Base-by-base conservation (phyloP, 2,797 vertebrate species). In the Lacerta bilineata region DNA sequence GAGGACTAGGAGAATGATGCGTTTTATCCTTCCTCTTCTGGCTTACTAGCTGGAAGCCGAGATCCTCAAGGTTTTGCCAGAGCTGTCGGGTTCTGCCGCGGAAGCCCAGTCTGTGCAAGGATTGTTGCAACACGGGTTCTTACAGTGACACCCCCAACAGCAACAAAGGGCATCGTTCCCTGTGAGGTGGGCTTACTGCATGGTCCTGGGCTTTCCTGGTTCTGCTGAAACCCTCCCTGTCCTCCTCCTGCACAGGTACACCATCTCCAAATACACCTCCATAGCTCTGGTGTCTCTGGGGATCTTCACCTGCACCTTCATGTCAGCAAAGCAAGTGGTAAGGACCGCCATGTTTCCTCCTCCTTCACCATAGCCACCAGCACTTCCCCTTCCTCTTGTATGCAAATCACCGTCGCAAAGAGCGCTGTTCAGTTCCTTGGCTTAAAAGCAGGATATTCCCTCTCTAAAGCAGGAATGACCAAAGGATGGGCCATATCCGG, bases 291-390 rank as follows among this genome's bases (percentile, higher is more conserved):
- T 99, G 90, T 99, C 99, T 29, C 46, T 97, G 85, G 99, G 99
- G 36, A 99, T 99, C 96, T 99, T 99, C 91, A 98, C 98, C 92
- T 99, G 99, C 97, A 99, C 98, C 41, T 96, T 99, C 90, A 99
- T 99, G 99, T 99, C 99, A 85, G 99, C 99, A 23, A 98, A 97
- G 92, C 98, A 99, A 97, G 97, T 99, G 98, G 99, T 99, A 97
- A 98, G 98, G 90, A 3, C 83, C 33, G 1, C 29, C 39, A 8
- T 29, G 64, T 33, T 20, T 5, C 25, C 25, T 20, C 3, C 66
- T 27, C 25, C 13, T 13, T 13, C 15, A 3, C 43, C 66, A 11
- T 23, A n/a, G 8, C 33, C 33, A 18, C 71, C 9, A 8, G 0
- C 8, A 1, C 8, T 36, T 4, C 11, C 0, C 9, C 9, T 80